A percentile compares a stretch with the other conserved stretches of the same genome.
Evolutionary conservation across 2,797 vertebrate genomes (phyloP).

Genomic region (Acomys russatus): DNA sequence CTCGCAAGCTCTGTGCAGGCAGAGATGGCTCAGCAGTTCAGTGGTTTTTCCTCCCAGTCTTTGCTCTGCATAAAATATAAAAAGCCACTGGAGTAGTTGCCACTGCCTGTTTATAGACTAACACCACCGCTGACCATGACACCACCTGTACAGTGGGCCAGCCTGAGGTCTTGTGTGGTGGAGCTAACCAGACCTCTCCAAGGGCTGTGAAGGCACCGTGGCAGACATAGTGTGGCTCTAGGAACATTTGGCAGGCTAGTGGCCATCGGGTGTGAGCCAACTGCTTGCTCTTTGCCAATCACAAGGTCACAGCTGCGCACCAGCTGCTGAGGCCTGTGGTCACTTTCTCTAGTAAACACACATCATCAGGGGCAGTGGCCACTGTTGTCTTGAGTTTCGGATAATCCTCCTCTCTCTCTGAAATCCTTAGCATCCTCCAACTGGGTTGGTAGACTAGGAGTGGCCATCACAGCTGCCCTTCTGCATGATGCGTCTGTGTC

Average conservation of each 20-base stretch:
- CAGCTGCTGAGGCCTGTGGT: not conserved
- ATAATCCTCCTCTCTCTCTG: not conserved
- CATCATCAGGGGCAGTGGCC: not conserved
- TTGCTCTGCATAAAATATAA: not conserved
- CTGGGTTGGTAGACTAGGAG: fast-evolving
- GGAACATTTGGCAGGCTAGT: not conserved
- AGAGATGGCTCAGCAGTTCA: not conserved
- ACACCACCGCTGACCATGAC: not conserved
- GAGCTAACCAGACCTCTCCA: not conserved
- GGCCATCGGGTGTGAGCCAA: not conserved
- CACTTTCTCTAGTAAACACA: not conserved
- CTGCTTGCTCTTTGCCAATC: not conserved
- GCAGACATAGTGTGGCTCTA: not conserved
- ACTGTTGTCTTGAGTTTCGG: not conserved
- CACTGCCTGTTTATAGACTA: not conserved
- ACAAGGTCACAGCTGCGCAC: not conserved
- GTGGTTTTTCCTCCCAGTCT: too few relatives aligned
- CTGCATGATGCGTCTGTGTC: not conserved
- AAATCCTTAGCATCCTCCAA: not conserved
- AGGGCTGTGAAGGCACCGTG: not conserved
- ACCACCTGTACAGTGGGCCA: fast-evolving
- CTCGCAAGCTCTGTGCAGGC: too few relatives aligned
- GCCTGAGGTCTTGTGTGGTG: fast-evolving
- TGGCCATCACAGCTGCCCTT: not conserved
- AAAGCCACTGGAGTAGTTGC: not conserved